Conservation (phyloP, 2,888 invertebrate species). For the Dyspetes luteomarginatus region DNA sequence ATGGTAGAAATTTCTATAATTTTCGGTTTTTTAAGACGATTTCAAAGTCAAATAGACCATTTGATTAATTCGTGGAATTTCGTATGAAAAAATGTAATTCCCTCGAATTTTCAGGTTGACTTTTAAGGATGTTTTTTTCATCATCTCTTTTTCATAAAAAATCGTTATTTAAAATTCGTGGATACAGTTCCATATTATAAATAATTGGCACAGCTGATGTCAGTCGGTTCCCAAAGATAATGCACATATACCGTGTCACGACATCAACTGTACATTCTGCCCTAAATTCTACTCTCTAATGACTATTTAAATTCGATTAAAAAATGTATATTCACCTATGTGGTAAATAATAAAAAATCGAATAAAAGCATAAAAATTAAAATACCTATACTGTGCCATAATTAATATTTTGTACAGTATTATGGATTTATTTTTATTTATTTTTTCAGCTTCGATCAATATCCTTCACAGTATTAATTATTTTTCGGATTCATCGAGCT, state of each 20-base stretch:
- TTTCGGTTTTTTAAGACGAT: too few relatives aligned
- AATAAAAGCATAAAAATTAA: background rate
- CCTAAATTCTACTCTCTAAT: constrained; percentile 8
- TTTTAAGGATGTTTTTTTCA: background rate
- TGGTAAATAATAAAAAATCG: background rate
- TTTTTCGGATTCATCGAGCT: constrained; percentile 40
- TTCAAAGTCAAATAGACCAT: too few relatives aligned
- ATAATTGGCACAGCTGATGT: constrained; percentile 46
- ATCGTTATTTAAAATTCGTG: too few relatives aligned
- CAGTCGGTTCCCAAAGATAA: constrained; percentile 54
- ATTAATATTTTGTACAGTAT: constrained; percentile 52
- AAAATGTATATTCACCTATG: background rate
- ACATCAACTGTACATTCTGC: constrained; percentile 45
- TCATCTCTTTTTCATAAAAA: background rate
- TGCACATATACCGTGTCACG: constrained; percentile 46
- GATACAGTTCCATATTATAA: background rate
- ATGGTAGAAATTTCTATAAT: too few relatives aligned
- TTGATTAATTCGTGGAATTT: too few relatives aligned
- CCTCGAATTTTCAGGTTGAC: background rate
- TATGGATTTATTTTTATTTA: constrained; percentile 3
- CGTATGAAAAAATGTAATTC: too few relatives aligned
- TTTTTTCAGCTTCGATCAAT: constrained; percentile 10
- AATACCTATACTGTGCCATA: constrained; percentile 53
- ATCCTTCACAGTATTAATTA: constrained; percentile 38
- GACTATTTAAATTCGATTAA: constrained; percentile 2